Evolutionary conservation across 2,888 invertebrate species (phyloP).

Genomic region (Ophioninae sp.): DNA sequence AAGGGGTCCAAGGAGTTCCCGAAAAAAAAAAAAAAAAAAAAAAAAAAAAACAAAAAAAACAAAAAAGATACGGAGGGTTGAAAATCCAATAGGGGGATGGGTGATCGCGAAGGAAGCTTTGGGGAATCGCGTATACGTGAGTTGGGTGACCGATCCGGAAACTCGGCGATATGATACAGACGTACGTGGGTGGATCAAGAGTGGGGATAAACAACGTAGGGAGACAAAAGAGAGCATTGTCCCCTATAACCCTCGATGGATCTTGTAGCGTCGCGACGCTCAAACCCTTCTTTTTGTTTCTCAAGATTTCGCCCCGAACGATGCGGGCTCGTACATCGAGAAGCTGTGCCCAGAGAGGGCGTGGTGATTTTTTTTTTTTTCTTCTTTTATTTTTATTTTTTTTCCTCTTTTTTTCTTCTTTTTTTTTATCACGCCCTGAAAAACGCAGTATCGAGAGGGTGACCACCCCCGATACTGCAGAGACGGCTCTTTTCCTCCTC

Average conservation of each 20-base stretch:
- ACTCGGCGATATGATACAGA: not conserved
- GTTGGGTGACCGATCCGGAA: conserved; percentile 52
- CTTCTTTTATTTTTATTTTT: no score
- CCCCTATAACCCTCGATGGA: conserved; percentile 58
- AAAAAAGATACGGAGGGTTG: conserved; percentile 53
- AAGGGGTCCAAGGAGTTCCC: conserved; percentile 25
- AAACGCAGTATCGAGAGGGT: conserved; percentile 13
- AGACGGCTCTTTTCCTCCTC: conserved; percentile 11
- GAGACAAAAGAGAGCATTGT: conserved; percentile 61
- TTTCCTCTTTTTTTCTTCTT: conserved; percentile 12
- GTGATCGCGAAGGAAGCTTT: conserved; percentile 27
- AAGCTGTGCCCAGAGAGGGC: not conserved
- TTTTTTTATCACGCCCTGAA: conserved; percentile 33
- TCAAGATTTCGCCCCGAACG: conserved; percentile 9
- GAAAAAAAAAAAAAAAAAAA: no score
- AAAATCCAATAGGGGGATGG: conserved; percentile 4
- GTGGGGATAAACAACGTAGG: conserved; percentile 11
- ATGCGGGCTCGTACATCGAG: conserved; percentile 19
- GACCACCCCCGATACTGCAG: conserved; percentile 22
- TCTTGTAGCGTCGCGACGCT: conserved; percentile 61
- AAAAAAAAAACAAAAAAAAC: no score
- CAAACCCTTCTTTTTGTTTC: conserved; percentile 27
- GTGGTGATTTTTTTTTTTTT: conserved; percentile 14
- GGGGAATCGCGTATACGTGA: conserved; percentile 60
- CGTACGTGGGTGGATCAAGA: conserved; percentile 11